A percentile compares a stretch with the other conserved stretches of the same genome.
These are phyloP conservation scores for Agrilus mali DNA, from an alignment of 2,888 invertebrate genomes.

Conservation along the genomic window DNA sequence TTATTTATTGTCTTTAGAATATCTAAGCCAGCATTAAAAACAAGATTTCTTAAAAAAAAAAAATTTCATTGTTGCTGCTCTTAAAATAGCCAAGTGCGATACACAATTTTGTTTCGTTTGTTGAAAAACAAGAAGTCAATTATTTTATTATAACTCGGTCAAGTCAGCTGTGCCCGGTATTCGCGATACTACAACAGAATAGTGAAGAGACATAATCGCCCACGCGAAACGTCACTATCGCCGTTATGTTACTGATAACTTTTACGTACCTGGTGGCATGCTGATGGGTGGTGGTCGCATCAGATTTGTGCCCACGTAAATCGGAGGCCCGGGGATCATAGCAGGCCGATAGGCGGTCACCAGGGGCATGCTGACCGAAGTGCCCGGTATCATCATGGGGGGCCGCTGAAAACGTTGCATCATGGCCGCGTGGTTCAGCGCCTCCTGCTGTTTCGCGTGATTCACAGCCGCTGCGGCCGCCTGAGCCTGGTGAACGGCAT, in stretches of 20 bases:
- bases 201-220: not conserved
- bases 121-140: no score
- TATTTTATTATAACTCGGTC: no score
- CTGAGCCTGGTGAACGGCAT: slow-evolving; percentile 37
- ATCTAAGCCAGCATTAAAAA: no score
- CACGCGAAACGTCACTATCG: not conserved
- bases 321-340: slow-evolving; percentile 38
- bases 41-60: no score
- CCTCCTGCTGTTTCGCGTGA: slow-evolving; percentile 16
- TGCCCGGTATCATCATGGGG: slow-evolving; percentile 36
- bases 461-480: slow-evolving; percentile 35
- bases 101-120: no score
- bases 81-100: no score
- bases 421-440: slow-evolving; percentile 30
- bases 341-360: slow-evolving; percentile 42
- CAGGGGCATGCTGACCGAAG: slow-evolving; percentile 37
- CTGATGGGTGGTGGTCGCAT: slow-evolving; percentile 53
- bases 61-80: no score
- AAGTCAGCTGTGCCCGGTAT: no score
- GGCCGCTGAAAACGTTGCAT: slow-evolving; percentile 37
- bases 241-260: not conserved
- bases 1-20: no score
- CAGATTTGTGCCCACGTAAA: slow-evolving; percentile 43
- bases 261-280: slow-evolving; percentile 50
- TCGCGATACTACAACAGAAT: no score